Conservation (phyloP, 2,113 vertebrate species). For the Camelus dromedarius region DNA sequence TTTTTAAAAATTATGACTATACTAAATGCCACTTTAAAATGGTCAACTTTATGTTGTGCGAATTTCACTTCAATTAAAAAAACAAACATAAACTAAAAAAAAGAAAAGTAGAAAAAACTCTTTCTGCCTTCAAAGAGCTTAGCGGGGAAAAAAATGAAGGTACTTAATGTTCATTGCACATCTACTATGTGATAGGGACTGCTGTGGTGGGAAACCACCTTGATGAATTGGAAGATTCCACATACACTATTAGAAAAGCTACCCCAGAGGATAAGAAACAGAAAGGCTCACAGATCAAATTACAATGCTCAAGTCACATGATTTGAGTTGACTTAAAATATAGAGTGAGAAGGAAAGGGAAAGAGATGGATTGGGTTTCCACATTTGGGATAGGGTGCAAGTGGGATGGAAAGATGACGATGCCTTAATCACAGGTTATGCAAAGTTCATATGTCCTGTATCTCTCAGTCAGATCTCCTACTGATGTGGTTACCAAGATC, state of each 20-base stretch:
- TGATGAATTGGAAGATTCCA: conserved; percentile 43
- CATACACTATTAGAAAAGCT: background rate
- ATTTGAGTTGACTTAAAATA: conserved; percentile 49
- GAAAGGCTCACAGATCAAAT: conserved; percentile 20
- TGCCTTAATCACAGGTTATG: background rate
- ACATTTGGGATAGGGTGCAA: background rate
- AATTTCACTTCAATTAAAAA: too few relatives aligned
- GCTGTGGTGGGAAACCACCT: conserved; percentile 2
- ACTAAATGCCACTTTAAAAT: too few relatives aligned
- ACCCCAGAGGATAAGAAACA: conserved; percentile 7
- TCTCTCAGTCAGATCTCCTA: background rate
- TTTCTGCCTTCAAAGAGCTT: conserved; percentile 7
- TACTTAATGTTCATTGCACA: conserved; percentile 53
- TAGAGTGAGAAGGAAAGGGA: background rate
- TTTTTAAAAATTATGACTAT: too few relatives aligned
- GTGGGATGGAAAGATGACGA: background rate
- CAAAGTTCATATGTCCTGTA: background rate
- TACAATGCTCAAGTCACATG: background rate
- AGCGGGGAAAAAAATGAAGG: background rate
- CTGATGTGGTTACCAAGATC: background rate
- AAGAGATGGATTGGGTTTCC: background rate
- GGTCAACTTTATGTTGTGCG: too few relatives aligned
- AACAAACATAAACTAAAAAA: too few relatives aligned
- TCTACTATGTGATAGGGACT: background rate
- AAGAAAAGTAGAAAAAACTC: background rate